Evolutionary conservation across 2,797 vertebrate species (phyloP).

Genomic region (Anabacerthia variegaticeps): DNA sequence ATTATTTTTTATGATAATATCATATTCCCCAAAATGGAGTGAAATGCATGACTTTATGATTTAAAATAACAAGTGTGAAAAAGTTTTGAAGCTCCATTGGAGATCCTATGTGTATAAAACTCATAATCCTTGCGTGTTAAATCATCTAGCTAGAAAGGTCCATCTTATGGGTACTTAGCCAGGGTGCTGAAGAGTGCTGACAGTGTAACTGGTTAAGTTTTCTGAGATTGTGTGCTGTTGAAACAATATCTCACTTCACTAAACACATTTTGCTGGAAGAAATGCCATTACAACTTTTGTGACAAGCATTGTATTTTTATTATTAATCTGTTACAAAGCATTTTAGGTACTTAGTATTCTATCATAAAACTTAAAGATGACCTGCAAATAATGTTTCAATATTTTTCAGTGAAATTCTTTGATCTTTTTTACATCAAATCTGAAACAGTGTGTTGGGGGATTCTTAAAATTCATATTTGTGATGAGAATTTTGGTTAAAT

Average conservation of each 20-base stretch:
- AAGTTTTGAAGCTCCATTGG: neutral
- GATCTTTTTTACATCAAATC: neutral
- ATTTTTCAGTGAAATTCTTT: neutral
- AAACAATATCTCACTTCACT: neutral
- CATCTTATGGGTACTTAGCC: neutral
- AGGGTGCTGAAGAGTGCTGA: neutral
- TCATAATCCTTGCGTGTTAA: neutral
- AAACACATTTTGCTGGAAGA: neutral
- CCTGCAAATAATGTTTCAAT: neutral
- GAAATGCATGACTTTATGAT: neutral
- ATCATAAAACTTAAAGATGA: neutral
- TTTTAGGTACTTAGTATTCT: neutral
- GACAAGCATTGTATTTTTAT: neutral
- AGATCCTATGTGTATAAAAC: rapidly evolving
- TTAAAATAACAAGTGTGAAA: neutral
- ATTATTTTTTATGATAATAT: neutral
- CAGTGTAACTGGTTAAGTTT: neutral
- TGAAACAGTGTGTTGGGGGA: neutral
- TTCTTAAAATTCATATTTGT: neutral
- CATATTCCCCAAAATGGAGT: rapidly evolving
- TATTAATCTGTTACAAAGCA: neutral
- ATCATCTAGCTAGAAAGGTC: neutral
- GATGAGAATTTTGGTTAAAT: neutral
- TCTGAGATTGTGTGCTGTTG: neutral
- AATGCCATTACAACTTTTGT: neutral